A percentile compares a stretch with the other conserved stretches of the same genome.
phyloP scores from a whole-genome alignment of 64 coral and sea anemone species.

The Stichodactyla helianthus region DNA sequence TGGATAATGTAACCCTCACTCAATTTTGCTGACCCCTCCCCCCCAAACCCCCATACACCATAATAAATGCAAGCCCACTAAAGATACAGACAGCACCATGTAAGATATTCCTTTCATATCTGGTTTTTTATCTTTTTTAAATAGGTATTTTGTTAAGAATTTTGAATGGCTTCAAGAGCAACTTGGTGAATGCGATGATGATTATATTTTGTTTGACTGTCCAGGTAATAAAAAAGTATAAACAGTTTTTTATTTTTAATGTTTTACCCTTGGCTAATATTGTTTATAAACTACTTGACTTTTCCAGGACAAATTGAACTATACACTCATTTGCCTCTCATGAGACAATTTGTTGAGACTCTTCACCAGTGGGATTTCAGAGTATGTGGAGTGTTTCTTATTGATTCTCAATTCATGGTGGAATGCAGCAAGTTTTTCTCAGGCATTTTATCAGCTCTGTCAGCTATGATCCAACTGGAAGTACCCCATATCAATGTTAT shows the following conservation, averaged over 20 bases:
- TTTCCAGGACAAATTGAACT: slow-evolving; percentile 90
- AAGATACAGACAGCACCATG: not conserved
- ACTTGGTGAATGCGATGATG: slow-evolving; percentile 80
- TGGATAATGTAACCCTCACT: no score
- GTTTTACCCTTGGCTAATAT: not conserved
- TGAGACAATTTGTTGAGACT: slow-evolving; percentile 78
- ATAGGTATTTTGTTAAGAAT: slow-evolving; percentile 89
- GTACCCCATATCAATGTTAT: slow-evolving; percentile 95
- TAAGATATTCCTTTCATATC: not conserved
- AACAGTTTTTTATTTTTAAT: no score
- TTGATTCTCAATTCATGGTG: slow-evolving; percentile 92
- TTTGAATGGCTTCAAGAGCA: slow-evolving; percentile 98
- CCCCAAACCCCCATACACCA: no score
- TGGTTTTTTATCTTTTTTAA: not conserved
- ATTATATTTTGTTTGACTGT: slow-evolving; percentile 95
- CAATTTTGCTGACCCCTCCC: no score
- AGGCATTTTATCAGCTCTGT: slow-evolving; percentile 73
- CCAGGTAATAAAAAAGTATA: slow-evolving; percentile 48
- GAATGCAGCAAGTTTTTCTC: slow-evolving; percentile 98
- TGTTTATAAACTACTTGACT: not conserved
- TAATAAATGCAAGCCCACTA: not conserved
- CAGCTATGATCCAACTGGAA: slow-evolving; percentile 95
- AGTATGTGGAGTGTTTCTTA: slow-evolving; percentile 90
- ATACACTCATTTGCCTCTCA: slow-evolving; percentile 87
- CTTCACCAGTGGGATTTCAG: slow-evolving; percentile 96